Evolutionary conservation across 2,888 invertebrate species (phyloP), one percentile per base, ranked within the genome.

Genomic region (Machimus atricapillus): DNA sequence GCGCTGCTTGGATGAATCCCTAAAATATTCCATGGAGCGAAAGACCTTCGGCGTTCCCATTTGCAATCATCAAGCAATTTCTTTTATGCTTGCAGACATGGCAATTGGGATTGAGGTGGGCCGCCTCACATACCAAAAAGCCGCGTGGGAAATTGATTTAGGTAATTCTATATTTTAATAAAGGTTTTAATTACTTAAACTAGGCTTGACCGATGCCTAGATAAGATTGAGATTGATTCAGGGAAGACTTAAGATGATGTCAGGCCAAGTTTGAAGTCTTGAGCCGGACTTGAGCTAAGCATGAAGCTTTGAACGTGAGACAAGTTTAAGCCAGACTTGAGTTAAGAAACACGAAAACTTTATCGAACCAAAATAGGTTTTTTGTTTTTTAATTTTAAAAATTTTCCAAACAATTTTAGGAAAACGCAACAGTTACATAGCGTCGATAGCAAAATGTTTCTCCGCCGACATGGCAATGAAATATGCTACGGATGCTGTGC

Each of bases 11-110:
- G 96, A 98, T 90, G 98, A 98, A 92, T 97, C 98, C 0, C 95
- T 96, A 0, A 97, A 97, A 91, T 98, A 98, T 91, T 93, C 98
- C 0, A 90, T 96, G 89, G 97, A 98, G 92, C 94, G 98, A 82
- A 98, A 97, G 93, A 94, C 98, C 0, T 98, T 98, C 92, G 97
- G 97, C 8, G 95, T 95, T 78, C 94, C 94, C 0, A 96, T 97
- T 90, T 94, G 95, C 0, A 91, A 94, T 27, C 96, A 96, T 91
- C 96, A 98, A 94, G 97, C 97, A 0, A 95, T 98, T 1, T 95
- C 97, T 0, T 98, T 98, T 93, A 95, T 98, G 93, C 92, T 98
- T 46, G 97, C 98, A 2, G 98, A 98, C 90, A 98, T 98, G 98
- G 95, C 96, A 0, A 95, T 97, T 87, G 96, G 96, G 1, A 94